Evolutionary conservation across 30 jellyfish, hydroid and myxozoan genomes (phyloP).

Genomic region (Mastigias papua): DNA sequence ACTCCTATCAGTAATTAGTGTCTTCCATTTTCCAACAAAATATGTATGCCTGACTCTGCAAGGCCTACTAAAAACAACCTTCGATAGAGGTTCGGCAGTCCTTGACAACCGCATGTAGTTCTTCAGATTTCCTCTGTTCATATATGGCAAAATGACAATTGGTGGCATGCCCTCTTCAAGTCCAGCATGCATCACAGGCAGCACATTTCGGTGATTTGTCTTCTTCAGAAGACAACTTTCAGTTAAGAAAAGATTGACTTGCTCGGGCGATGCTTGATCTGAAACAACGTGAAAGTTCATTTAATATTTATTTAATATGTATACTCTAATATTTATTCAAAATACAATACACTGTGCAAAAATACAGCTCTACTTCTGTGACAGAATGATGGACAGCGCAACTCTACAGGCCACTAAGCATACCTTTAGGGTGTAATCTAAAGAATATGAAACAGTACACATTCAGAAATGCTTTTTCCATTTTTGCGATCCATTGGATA

Average conservation of each 20-base stretch:
- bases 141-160: slow-evolving; percentile 79
- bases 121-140: slow-evolving; percentile 92
- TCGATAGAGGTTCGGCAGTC: slow-evolving; percentile 96
- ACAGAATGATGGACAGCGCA: too few species aligned
- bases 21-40: too few species aligned
- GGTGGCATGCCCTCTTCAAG: slow-evolving; percentile 90
- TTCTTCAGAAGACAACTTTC: slow-evolving; percentile 88
- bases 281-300: not conserved
- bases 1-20: too few species aligned
- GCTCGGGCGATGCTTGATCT: slow-evolving; percentile 99
- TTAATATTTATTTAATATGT: not conserved
- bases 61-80: slow-evolving; percentile 73
- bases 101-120: slow-evolving; percentile 92
- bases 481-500: too few species aligned
- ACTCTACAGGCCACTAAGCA: too few species aligned
- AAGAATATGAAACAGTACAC: too few species aligned
- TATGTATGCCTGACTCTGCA: too few species aligned
- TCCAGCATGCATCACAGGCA: slow-evolving; percentile 88
- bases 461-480: too few species aligned
- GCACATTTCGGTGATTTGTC: slow-evolving; percentile 84
- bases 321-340: not conserved
- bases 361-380: too few species aligned
- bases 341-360: not conserved
- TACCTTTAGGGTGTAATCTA: too few species aligned
- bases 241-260: slow-evolving; percentile 74